Evolutionary conservation across 2,113 vertebrate genomes (phyloP).

Genomic region (Actinemys pallida): DNA sequence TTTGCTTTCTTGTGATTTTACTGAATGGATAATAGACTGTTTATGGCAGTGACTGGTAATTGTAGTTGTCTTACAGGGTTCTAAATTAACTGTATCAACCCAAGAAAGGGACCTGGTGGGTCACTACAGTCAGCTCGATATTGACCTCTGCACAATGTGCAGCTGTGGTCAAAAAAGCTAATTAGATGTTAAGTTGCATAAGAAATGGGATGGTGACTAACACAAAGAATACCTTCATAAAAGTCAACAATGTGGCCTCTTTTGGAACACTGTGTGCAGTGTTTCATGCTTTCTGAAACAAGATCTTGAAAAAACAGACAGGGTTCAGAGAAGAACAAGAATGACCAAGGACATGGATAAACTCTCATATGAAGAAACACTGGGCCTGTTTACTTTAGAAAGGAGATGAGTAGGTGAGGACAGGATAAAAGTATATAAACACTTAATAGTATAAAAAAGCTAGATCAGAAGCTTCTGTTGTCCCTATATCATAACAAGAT

Average conservation of each 20-base stretch:
- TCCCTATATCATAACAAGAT: not conserved
- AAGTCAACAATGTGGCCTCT: not conserved
- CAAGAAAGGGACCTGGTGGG: not conserved
- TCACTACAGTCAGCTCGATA: not conserved
- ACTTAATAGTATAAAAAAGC: not conserved
- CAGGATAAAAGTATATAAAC: not conserved
- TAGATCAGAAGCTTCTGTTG: not conserved
- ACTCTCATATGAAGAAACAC: not conserved
- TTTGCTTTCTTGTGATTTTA: not conserved
- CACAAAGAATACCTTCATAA: not conserved
- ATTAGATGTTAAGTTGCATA: not conserved
- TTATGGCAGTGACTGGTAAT: not conserved
- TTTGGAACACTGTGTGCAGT: not conserved
- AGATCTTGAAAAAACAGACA: not conserved
- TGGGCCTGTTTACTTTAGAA: not conserved
- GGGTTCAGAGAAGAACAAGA: not conserved
- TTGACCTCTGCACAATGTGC: not conserved
- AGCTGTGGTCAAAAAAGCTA: not conserved
- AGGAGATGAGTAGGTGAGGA: not conserved
- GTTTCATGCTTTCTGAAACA: not conserved
- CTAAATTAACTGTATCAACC: not conserved
- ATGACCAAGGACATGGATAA: not conserved
- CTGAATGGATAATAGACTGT: not conserved
- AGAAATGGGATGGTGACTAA: not conserved
- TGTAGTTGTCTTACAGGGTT: not conserved